These are phyloP conservation scores for Takifugu ocellatus DNA, from an alignment of 2,797 vertebrate species.

Conservation along the genomic window DNA sequence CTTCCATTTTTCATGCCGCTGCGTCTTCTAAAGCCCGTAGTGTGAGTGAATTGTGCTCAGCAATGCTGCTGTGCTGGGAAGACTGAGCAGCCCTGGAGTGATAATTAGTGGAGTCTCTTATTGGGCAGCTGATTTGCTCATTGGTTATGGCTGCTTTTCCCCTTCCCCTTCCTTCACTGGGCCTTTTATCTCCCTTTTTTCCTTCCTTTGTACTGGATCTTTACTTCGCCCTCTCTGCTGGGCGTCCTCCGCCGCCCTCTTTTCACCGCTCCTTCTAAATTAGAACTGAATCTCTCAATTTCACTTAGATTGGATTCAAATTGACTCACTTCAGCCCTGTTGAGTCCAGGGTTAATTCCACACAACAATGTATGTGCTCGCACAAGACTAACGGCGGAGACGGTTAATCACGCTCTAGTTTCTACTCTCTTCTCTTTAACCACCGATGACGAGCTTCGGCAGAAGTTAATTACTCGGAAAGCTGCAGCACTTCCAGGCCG, in stretches of 20 bases:
- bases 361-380: conserved; percentile 1
- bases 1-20: conserved; percentile 27
- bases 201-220: background rate
- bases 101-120: conserved; percentile 65
- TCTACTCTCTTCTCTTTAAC: conserved; percentile 28
- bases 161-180: conserved; percentile 1
- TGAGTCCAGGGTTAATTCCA: conserved; percentile 22
- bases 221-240: conserved; percentile 17
- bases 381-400: conserved; percentile 21
- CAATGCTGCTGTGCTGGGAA: conserved; percentile 35
- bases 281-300: conserved; percentile 35
- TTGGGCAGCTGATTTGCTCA: conserved; percentile 47
- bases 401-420: conserved; percentile 19
- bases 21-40: conserved; percentile 11
- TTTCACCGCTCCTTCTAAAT: conserved; percentile 37
- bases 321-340: conserved; percentile 26
- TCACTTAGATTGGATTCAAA: conserved; percentile 30
- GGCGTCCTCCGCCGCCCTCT: conserved; percentile 26
- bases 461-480: conserved; percentile 69
- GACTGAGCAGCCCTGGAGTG: conserved; percentile 58
- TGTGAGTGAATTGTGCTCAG: conserved; percentile 40
- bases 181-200: conserved; percentile 36
- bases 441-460: conserved; percentile 56
- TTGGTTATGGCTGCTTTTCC: conserved; percentile 33
- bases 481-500: conserved; percentile 47